Evolutionary conservation across 2,888 invertebrate species (phyloP).

Genomic region (Ochropleura plecta): DNA sequence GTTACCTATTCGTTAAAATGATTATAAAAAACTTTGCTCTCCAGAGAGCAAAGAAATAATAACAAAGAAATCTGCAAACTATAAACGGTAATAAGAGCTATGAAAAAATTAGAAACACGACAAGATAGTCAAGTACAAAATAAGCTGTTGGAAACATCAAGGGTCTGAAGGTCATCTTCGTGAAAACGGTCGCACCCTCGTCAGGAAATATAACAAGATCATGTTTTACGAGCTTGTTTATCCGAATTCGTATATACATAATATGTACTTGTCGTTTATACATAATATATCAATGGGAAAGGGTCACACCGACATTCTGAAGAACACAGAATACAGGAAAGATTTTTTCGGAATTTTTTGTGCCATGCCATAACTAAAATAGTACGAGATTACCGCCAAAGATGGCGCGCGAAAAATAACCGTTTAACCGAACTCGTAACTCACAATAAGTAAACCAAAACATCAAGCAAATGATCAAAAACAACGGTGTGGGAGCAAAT

Average conservation of each 20-base stretch:
- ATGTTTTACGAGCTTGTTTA: constrained; percentile 80
- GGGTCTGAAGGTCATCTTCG: constrained; percentile 66
- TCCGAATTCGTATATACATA: constrained; percentile 68
- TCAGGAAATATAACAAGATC: constrained; percentile 77
- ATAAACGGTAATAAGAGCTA: background rate
- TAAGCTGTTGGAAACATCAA: constrained; percentile 63
- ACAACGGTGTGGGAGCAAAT: constrained; percentile 68
- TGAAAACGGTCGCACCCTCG: constrained; percentile 73
- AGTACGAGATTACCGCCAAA: constrained; percentile 9
- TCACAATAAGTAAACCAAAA: constrained; percentile 62
- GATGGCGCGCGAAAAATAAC: constrained; percentile 40
- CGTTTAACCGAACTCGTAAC: constrained; percentile 46
- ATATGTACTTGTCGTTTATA: constrained; percentile 40
- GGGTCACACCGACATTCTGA: constrained; percentile 10
- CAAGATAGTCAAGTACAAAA: constrained; percentile 37
- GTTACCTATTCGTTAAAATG: background rate
- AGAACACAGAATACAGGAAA: background rate
- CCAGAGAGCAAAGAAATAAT: background rate
- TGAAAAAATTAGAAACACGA: constrained; percentile 30
- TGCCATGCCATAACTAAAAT: background rate
- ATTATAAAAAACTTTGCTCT: background rate
- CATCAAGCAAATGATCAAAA: constrained; percentile 65
- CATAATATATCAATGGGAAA: constrained; percentile 53
- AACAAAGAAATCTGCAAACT: background rate
- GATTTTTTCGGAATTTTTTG: background rate